Base-by-base conservation (phyloP, 2,888 invertebrate species). In the Drosophila longiperda region DNA sequence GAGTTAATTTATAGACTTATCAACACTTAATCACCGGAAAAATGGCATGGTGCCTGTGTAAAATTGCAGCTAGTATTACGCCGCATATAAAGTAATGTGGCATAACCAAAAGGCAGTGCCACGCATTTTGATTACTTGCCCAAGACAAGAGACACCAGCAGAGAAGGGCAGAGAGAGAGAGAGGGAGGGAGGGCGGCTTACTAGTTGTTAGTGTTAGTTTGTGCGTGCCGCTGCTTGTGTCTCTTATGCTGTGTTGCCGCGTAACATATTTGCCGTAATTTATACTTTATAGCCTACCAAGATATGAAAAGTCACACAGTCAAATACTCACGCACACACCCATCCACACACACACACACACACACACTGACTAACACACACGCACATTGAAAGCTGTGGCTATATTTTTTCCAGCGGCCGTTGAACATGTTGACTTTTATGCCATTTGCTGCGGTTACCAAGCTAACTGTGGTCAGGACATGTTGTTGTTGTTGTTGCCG, bases 11-110 rank as follows among this genome's bases (percentile, higher is more conserved):
- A 87, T 86, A 87, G 84, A 84, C 82, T 83, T 88, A 90, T 87
- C 84, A 82, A 82, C 88, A 90, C 89, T 90, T 89, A 89, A 90
- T 89, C 91, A 90, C 85, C 90, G 83, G 82, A 83, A 86, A 90
- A 89, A 91, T 85, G 82, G 82, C 74, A 76, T 76, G 61, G 75
- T 71, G 67, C 52, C 48, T 72, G 71, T 75, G 75, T 85, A 72
- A 80, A 83, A 80, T 73, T 85, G 87, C 73, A 85, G 61, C 67
- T 66, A 63, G 75, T 72, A 70, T 66, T 78, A 73, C 53, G 54
- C 38, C 55, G 40, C 49, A 40, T 29, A 34, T 48, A 36, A 7
- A 60, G 36, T 29, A 48, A 60, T 57, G 42, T 42, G 42, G 57
- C 73, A 58, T 63, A 33, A 6, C 29, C 65, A 53, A 40, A 49